Evolutionary conservation across 2,113 vertebrate species (phyloP).

Genomic region (Cyprinodon variegatus): DNA sequence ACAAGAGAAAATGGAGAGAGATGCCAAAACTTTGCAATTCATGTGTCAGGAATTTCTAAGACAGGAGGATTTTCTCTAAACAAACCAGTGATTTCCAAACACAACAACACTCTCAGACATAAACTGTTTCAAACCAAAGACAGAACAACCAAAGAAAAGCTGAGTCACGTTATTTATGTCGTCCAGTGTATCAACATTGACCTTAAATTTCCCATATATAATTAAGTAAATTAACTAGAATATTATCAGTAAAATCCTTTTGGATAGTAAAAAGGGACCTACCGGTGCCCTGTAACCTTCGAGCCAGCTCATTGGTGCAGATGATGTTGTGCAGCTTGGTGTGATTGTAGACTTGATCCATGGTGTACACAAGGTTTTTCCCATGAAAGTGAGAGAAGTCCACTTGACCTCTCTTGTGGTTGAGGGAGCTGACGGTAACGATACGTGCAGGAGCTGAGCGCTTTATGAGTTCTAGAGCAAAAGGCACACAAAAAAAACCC

Average conservation of each 20-base stretch:
- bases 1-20: too few relatives aligned
- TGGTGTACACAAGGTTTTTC: background rate
- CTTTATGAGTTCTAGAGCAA: constrained; percentile 80
- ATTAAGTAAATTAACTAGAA: background rate
- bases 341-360: constrained; percentile 74
- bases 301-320: constrained; percentile 84
- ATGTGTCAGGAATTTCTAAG: too few relatives aligned
- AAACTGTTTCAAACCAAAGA: background rate
- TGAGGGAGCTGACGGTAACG: constrained; percentile 82
- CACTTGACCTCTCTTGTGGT: constrained; percentile 73
- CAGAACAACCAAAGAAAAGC: background rate
- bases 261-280: rapidly evolving
- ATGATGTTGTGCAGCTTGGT: constrained; percentile 88
- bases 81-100: too few relatives aligned
- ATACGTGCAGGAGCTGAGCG: constrained; percentile 80
- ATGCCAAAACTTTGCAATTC: too few relatives aligned
- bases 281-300: constrained; percentile 84
- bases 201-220: background rate
- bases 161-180: background rate
- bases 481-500: background rate
- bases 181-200: background rate
- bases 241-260: background rate
- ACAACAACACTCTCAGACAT: too few relatives aligned
- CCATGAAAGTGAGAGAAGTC: constrained; percentile 80
- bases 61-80: too few relatives aligned